A percentile compares a stretch with the other conserved stretches of the same genome.
phyloP scores from a whole-genome alignment of 2,797 vertebrate species.

The Pteropus rufus region DNA sequence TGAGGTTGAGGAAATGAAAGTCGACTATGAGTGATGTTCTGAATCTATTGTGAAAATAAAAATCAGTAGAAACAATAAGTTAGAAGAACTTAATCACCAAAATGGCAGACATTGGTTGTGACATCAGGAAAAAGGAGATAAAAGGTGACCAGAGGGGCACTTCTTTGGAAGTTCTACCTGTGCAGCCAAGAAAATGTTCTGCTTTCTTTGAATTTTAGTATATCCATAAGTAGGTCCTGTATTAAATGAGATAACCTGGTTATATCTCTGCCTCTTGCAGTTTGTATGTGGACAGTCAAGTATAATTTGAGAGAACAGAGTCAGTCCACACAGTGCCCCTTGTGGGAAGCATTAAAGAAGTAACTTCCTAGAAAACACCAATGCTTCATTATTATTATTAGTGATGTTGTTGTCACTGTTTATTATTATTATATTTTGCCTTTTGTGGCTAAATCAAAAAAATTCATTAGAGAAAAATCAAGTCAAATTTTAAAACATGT shows the following conservation, averaged over 20 bases:
- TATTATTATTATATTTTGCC: background rate
- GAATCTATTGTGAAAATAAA: background rate
- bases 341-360: background rate
- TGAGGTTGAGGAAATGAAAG: background rate
- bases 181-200: background rate
- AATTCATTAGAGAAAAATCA: background rate
- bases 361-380: background rate
- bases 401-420: no score
- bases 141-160: background rate
- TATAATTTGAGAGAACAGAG: background rate
- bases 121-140: background rate
- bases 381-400: background rate
- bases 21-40: background rate
- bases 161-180: background rate
- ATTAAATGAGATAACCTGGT: background rate
- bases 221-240: fast-evolving
- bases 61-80: background rate
- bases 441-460: background rate
- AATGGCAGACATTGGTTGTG: background rate
- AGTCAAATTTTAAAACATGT: background rate
- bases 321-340: background rate
- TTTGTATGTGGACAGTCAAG: background rate
- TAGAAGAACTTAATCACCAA: background rate
- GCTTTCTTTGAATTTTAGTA: background rate
- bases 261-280: background rate